Evolutionary conservation across 2,113 vertebrate genomes (phyloP).

Genomic region (Thermophis baileyi): DNA sequence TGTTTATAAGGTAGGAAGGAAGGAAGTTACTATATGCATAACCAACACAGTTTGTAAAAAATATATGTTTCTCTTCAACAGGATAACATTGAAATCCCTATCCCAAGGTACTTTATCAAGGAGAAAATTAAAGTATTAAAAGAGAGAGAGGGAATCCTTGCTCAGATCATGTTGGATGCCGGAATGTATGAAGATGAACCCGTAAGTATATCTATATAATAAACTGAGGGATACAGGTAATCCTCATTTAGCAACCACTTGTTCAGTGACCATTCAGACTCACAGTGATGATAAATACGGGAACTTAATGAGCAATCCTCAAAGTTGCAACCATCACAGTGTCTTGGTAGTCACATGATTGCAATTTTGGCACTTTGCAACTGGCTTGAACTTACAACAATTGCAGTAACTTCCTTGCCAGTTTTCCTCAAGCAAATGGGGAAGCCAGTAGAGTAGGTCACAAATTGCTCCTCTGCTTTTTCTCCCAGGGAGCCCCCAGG

Average conservation of each 20-base stretch:
- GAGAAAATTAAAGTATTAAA: slow-evolving; percentile 74
- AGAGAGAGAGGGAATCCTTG: slow-evolving; percentile 72
- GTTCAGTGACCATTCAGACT: background rate
- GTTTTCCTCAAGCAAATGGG: background rate
- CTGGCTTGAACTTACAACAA: background rate
- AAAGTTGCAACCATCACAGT: background rate
- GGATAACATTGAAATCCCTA: slow-evolving; percentile 82
- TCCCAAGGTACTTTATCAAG: slow-evolving; percentile 81
- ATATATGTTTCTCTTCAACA: slow-evolving; percentile 45
- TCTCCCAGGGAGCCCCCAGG: background rate
- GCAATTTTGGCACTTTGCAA: background rate
- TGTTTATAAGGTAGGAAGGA: background rate
- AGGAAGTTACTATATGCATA: slow-evolving; percentile 14
- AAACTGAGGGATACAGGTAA: background rate
- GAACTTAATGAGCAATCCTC: background rate
- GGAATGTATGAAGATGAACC: slow-evolving; percentile 23
- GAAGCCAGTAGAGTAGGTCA: background rate
- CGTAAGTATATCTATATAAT: slow-evolving; percentile 54
- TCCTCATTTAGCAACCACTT: background rate
- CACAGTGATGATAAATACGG: background rate
- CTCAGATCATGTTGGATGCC: slow-evolving; percentile 65
- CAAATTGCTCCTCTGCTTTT: background rate
- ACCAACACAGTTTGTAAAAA: slow-evolving; percentile 9
- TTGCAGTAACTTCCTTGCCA: background rate
- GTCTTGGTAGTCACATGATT: background rate